These are phyloP conservation scores for Eupithecia subfuscata DNA, from an alignment of 2,888 invertebrate species.

Conservation along the genomic window DNA sequence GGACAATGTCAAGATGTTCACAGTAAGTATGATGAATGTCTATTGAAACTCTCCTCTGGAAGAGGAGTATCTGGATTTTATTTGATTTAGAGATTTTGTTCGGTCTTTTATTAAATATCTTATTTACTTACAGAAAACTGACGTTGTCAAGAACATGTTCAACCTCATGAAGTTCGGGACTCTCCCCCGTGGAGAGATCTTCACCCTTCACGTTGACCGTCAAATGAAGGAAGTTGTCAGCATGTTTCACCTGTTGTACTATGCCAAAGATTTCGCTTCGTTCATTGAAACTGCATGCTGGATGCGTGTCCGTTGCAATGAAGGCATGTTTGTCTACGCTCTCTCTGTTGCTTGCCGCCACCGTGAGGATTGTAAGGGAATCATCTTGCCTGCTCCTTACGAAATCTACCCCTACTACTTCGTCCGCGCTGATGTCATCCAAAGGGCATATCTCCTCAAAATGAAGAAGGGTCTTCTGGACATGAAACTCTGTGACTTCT, in stretches of 20 bases:
- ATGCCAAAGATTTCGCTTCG: conserved; percentile 79
- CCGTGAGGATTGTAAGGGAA: conserved; percentile 77
- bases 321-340: conserved; percentile 84
- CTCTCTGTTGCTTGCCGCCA: conserved; percentile 81
- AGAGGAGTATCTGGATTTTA: conserved; percentile 6
- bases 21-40: conserved; percentile 53
- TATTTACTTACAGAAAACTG: conserved; percentile 71
- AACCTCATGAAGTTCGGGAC: conserved; percentile 80
- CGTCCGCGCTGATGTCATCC: conserved; percentile 87
- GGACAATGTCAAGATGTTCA: conserved; percentile 66
- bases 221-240: conserved; percentile 79
- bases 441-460: conserved; percentile 80
- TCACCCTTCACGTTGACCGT: conserved; percentile 77
- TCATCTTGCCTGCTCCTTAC: conserved; percentile 83
- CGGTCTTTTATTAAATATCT: background rate
- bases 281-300: conserved; percentile 80
- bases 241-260: conserved; percentile 82
- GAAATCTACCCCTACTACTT: conserved; percentile 87
- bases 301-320: conserved; percentile 81
- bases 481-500: conserved; percentile 78
- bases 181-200: conserved; percentile 82
- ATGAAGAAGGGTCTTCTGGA: conserved; percentile 77
- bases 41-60: conserved; percentile 4
- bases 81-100: background rate
- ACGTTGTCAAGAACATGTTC: conserved; percentile 84